Evolutionary conservation across 2,888 invertebrate genomes (phyloP), one percentile per base, ranked within the genome.

Genomic region (Fragum whitleyi): DNA sequence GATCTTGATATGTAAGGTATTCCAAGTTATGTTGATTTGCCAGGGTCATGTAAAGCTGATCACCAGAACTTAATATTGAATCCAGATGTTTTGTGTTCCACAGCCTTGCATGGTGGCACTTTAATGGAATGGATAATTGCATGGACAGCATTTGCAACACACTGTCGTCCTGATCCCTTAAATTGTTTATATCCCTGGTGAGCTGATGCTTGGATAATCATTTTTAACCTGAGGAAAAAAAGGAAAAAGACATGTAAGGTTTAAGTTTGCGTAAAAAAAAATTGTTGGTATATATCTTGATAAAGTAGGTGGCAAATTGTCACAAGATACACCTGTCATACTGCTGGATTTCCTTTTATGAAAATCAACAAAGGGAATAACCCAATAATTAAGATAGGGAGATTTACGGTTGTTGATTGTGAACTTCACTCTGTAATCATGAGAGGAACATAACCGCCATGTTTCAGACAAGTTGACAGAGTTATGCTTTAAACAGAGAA

Each of bases 111-210:
- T n/a, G 61, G 61, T 29, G 61, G n/a, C 9, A 28, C 16, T 61
- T 61, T 61, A 29, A 26, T 61, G 28, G 62, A 62, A 32, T 62
- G 57, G 1, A 57, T 23, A 57, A 57, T 57, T 57, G 57, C 57
- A 26, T 7, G 6, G 2, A 23, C 57, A 62, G 62, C 32, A 21
- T 62, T 62, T 3, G 32, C 32, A 62, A 62, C 62, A 62, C 36
- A 62, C 62, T 32, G 62, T 9, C 62, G 62, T n/a, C n/a, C 62
- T 62, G 62, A 32, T 1, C 62, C 62, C 36, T 62, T 62, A 28
- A 57, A 21, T 14, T 28, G 23, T 23, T 28, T 57, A 23, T 57
- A 23, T 28, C 57, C 57, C 57, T 62, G 62, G 62, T 62, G 32
- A 23, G 32, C 21, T 2, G 32, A 32, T 62, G 32, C 62, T n/a